Evolutionary conservation across 1,140 invertebrate genomes (phyloP).

Genomic region (Drosophila tsacasi): DNA sequence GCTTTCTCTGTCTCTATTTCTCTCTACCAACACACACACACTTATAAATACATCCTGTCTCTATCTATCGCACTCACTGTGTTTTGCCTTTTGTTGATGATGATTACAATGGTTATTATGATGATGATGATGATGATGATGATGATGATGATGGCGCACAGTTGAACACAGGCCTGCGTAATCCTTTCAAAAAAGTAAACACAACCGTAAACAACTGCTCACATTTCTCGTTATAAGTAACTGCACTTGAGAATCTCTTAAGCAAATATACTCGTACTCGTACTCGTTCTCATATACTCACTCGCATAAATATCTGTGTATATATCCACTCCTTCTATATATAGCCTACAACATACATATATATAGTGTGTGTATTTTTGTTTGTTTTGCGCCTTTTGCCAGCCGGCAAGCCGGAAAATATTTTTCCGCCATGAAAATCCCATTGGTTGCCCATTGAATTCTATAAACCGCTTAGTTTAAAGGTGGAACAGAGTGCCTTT

Average conservation of each 20-base stretch:
- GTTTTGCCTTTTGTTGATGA: conserved; percentile 55
- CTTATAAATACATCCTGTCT: conserved; percentile 6
- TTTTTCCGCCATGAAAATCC: conserved; percentile 19
- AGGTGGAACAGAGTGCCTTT: conserved; percentile 22
- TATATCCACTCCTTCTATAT: neutral
- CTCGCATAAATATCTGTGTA: conserved; percentile 8
- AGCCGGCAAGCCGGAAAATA: conserved; percentile 28
- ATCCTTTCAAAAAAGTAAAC: conserved; percentile 83
- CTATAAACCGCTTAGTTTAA: conserved; percentile 41
- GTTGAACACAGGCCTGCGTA: conserved; percentile 82
- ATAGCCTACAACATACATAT: neutral
- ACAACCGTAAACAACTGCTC: conserved; percentile 55
- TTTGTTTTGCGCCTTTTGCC: conserved; percentile 43
- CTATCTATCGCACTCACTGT: conserved; percentile 50
- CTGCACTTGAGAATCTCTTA: conserved; percentile 59
- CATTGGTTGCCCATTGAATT: conserved; percentile 35
- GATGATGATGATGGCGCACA: conserved; percentile 62
- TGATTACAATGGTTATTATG: conserved; percentile 10
- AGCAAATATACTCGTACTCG: conserved; percentile 45
- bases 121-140: conserved; percentile 33
- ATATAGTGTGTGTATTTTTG: conserved; percentile 20
- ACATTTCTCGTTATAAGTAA: conserved; percentile 54
- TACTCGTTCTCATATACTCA: conserved; percentile 12
- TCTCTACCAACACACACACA: conserved; percentile 13
- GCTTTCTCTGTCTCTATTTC: conserved; percentile 39